Conservation (phyloP, 2,888 invertebrate species). For the Brachyptera putata region DNA sequence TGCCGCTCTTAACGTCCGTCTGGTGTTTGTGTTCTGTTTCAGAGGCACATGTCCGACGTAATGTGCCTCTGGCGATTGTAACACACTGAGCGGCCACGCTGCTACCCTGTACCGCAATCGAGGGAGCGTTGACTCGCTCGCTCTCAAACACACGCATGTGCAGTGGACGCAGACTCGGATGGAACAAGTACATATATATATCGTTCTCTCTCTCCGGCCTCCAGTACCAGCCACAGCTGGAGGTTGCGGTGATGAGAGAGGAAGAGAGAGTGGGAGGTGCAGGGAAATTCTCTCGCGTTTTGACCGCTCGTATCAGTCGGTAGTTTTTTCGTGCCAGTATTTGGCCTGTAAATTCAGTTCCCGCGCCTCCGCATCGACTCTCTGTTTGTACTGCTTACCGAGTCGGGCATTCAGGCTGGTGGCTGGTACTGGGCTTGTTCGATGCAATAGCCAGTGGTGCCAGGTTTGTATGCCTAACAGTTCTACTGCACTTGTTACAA, state of each 20-base stretch:
- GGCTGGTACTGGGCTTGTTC: constrained; percentile 17
- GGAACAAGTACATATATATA: background rate
- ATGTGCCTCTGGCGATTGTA: constrained; percentile 12
- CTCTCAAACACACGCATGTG: background rate
- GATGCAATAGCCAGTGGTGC: background rate
- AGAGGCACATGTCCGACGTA: constrained; percentile 78
- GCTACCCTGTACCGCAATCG: background rate
- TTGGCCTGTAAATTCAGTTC: background rate
- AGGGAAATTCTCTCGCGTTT: background rate
- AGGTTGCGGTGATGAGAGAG: background rate
- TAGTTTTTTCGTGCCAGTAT: too few relatives aligned
- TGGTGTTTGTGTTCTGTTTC: constrained; percentile 60
- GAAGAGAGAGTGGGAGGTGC: too few relatives aligned
- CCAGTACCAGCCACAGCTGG: background rate
- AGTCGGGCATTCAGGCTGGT: background rate
- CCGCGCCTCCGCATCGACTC: background rate
- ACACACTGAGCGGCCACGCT: background rate
- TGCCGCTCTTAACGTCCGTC: too few relatives aligned
- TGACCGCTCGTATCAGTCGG: too few relatives aligned
- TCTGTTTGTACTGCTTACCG: background rate
- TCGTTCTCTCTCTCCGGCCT: too few relatives aligned
- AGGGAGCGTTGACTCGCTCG: too few relatives aligned
- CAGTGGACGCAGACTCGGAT: background rate
- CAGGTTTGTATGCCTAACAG: constrained; percentile 19
- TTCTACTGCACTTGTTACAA: too few relatives aligned